These are phyloP conservation scores for Caenorhabditis japonica DNA, from an alignment of 2,888 invertebrate genomes.

Conservation along the genomic window DNA sequence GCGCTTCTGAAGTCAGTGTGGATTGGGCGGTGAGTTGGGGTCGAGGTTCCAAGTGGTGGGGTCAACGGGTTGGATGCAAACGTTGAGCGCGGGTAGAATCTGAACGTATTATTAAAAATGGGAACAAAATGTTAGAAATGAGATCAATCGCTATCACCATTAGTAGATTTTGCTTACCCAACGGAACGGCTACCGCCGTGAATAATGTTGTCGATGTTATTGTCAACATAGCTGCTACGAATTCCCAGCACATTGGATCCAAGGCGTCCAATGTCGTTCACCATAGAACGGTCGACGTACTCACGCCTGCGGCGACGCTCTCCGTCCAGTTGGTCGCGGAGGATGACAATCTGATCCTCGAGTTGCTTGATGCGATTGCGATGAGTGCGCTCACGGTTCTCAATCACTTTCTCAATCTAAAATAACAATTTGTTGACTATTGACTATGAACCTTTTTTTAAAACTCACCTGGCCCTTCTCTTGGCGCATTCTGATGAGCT, in stretches of 20 bases:
- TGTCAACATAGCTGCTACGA: constrained; percentile 64
- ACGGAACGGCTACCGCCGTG: constrained; percentile 58
- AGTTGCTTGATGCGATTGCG: constrained; percentile 74
- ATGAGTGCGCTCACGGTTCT: constrained; percentile 74
- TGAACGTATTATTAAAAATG: constrained; percentile 20
- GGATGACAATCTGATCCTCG: constrained; percentile 72
- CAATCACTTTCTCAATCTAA: constrained; percentile 75
- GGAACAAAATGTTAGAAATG: constrained; percentile 20
- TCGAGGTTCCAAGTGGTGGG: constrained; percentile 76
- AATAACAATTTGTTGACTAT: neutral
- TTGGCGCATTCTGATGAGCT: constrained; percentile 71
- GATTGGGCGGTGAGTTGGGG: constrained; percentile 68
- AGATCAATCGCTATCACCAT: neutral
- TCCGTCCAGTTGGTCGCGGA: constrained; percentile 74
- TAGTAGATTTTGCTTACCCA: constrained; percentile 27
- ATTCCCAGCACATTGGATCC: constrained; percentile 68
- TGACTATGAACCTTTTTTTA: neutral
- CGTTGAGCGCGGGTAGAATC: constrained; percentile 67
- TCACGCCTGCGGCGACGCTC: constrained; percentile 72
- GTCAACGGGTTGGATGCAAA: constrained; percentile 77
- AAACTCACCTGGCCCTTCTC: constrained; percentile 72
- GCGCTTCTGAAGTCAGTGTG: constrained; percentile 52
- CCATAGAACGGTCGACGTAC: constrained; percentile 70
- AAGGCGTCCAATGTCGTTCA: constrained; percentile 72
- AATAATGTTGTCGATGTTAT: constrained; percentile 63